Evolutionary conservation across 2,113 vertebrate species (phyloP).

Genomic region (Zingel zingel): DNA sequence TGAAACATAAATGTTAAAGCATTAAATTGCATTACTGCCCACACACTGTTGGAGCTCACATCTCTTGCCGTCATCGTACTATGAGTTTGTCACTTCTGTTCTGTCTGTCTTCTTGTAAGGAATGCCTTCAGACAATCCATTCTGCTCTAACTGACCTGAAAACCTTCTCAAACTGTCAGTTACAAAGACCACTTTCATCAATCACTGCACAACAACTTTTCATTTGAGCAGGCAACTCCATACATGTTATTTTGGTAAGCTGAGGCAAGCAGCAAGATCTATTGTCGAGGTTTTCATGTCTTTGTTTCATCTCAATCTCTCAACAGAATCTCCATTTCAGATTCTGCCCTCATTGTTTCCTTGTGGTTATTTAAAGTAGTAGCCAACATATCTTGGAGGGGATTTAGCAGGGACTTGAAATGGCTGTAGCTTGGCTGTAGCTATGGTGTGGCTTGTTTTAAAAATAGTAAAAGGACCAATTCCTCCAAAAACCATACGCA

Average conservation of each 20-base stretch:
- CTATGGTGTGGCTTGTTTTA: background rate
- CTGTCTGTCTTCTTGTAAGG: background rate
- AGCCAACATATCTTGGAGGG: background rate
- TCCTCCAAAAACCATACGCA: background rate
- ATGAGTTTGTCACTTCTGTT: background rate
- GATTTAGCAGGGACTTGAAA: background rate
- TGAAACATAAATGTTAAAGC: background rate
- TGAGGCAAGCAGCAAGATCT: background rate
- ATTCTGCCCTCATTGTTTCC: background rate
- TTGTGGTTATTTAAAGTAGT: background rate
- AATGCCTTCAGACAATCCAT: background rate
- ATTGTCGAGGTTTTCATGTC: background rate
- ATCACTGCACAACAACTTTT: background rate
- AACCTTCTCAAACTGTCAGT: background rate
- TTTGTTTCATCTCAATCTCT: background rate
- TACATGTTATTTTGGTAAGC: background rate
- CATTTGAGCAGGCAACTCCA: constrained; percentile 6
- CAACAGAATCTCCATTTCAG: background rate
- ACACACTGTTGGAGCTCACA: background rate
- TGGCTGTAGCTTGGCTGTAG: background rate
- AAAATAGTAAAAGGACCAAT: background rate
- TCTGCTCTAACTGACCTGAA: background rate
- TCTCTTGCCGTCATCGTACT: background rate
- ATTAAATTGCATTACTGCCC: background rate
- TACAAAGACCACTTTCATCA: background rate